These are phyloP conservation scores for Apeira syringaria DNA, from an alignment of 2,888 invertebrate species.

Conservation along the genomic window DNA sequence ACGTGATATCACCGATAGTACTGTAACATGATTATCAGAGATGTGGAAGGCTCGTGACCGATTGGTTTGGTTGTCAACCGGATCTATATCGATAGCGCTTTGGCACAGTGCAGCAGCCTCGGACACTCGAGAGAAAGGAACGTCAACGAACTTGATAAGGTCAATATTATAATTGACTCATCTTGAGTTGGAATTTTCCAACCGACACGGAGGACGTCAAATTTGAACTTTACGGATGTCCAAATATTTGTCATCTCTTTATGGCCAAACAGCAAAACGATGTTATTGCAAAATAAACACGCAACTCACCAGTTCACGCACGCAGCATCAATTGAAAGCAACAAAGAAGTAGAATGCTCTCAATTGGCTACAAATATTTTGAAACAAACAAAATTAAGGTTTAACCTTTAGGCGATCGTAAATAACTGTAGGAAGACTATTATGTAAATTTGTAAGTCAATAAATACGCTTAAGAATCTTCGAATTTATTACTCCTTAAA, in stretches of 20 bases:
- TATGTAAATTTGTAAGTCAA: no score
- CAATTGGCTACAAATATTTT: no score
- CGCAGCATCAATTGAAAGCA: neutral
- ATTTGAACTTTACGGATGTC: slow-evolving; percentile 5
- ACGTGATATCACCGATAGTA: slow-evolving; percentile 21
- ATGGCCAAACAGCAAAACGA: neutral
- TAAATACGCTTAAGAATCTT: no score
- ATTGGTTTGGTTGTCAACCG: slow-evolving; percentile 7
- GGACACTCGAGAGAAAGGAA: slow-evolving; percentile 18
- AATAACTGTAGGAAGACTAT: no score
- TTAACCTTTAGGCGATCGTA: no score
- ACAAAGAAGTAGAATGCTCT: no score
- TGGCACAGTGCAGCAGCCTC: slow-evolving; percentile 10
- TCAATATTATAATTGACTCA: slow-evolving; percentile 9
- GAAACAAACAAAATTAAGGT: no score
- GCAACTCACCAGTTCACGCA: neutral
- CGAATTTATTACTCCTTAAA: no score
- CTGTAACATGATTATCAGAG: slow-evolving; percentile 17
- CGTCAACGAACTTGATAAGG: slow-evolving; percentile 29
- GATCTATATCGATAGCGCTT: slow-evolving; percentile 6
- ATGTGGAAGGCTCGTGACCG: slow-evolving; percentile 5
- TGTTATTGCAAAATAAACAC: neutral
- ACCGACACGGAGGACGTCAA: slow-evolving; percentile 4
- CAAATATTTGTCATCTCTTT: neutral
- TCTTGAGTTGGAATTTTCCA: slow-evolving; percentile 10